Conservation (phyloP, 2,113 vertebrate species). For the Lagopus muta region DNA sequence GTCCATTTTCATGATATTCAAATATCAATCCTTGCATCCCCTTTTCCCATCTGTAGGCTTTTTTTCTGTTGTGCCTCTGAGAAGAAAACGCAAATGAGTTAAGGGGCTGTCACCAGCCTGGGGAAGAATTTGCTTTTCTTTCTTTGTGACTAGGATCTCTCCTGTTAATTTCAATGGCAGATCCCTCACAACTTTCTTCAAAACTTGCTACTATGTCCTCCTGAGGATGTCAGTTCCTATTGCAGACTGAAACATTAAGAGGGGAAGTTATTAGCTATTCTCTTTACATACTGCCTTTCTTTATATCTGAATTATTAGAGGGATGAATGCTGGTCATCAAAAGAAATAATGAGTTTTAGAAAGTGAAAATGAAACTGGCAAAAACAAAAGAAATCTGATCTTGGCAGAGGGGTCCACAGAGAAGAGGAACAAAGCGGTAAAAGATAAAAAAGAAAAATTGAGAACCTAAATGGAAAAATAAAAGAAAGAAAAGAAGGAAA, state of each 20-base stretch:
- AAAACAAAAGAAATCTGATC: constrained; percentile 73
- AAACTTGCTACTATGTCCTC: constrained; percentile 29
- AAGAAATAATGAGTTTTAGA: constrained; percentile 72
- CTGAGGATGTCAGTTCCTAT: constrained; percentile 22
- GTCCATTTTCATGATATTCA: constrained; percentile 29
- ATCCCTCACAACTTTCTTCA: constrained; percentile 38
- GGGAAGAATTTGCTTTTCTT: constrained; percentile 25
- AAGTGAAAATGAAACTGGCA: constrained; percentile 72
- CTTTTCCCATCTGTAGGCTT: neutral
- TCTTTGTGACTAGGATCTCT: neutral
- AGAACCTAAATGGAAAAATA: neutral
- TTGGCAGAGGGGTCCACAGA: constrained; percentile 56
- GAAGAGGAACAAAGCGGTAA: constrained; percentile 69
- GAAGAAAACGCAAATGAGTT: constrained; percentile 49
- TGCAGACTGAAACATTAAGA: constrained; percentile 53
- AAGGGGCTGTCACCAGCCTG: constrained; percentile 5
- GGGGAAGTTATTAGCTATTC: constrained; percentile 66
- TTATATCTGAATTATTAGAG: constrained; percentile 72
- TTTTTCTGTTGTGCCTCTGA: neutral
- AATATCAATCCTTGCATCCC: neutral
- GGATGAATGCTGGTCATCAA: constrained; percentile 70
- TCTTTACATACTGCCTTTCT: constrained; percentile 60
- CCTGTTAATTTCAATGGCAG: constrained; percentile 34
- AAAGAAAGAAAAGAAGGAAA: neutral
- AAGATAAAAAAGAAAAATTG: constrained; percentile 7